These are phyloP conservation scores for Diploptera punctata DNA, from an alignment of 2,888 invertebrate genomes.

Conservation along the genomic window DNA sequence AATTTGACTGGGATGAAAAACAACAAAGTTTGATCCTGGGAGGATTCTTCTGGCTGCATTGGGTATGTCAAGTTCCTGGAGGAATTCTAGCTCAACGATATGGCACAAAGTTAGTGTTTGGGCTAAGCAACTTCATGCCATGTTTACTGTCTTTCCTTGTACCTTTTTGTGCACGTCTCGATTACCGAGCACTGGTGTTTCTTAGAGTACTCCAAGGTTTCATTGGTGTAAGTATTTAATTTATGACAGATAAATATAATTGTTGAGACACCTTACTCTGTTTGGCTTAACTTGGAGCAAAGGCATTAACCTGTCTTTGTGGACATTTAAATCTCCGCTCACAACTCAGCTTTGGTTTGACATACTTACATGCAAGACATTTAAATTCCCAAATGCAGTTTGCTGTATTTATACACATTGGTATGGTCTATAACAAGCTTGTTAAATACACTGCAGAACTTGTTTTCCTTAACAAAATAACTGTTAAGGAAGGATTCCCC, in stretches of 20 bases:
- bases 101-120: constrained; percentile 75
- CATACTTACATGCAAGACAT: too few relatives aligned
- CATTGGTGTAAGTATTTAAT: constrained; percentile 63
- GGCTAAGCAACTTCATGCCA: constrained; percentile 67
- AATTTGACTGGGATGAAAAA: constrained; percentile 69
- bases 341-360: too few relatives aligned
- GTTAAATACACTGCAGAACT: too few relatives aligned
- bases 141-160: constrained; percentile 69
- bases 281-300: neutral
- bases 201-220: constrained; percentile 72
- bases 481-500: too few relatives aligned
- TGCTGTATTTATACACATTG: too few relatives aligned
- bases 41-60: constrained; percentile 76
- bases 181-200: constrained; percentile 62
- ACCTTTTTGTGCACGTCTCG: constrained; percentile 67
- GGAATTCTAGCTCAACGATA: constrained; percentile 71
- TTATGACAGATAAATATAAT: neutral
- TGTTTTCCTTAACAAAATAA: too few relatives aligned
- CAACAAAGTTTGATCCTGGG: constrained; percentile 69
- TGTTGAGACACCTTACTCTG: neutral
- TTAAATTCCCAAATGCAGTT: too few relatives aligned
- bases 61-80: constrained; percentile 74
- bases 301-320: neutral
- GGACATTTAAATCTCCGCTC: neutral
- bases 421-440: too few relatives aligned